phyloP scores from a whole-genome alignment of 2,888 invertebrate genomes.

The Osmoderma eremita region DNA sequence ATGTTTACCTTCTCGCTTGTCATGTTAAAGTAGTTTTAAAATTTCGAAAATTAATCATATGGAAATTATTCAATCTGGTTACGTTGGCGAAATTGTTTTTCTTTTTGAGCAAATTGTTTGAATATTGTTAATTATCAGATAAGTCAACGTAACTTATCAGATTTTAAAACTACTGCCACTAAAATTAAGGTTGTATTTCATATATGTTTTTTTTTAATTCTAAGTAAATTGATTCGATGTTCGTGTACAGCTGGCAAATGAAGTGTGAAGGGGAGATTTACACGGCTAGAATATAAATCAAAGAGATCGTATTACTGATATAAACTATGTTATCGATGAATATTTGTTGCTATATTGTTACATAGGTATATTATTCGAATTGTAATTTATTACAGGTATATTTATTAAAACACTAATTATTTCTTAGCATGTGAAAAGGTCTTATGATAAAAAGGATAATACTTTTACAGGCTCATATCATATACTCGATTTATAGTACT shows the following conservation, averaged over 20 bases:
- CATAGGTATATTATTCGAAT: slow-evolving; percentile 50
- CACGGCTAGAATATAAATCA: slow-evolving; percentile 4
- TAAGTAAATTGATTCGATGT: slow-evolving; percentile 8
- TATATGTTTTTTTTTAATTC: slow-evolving; percentile 18
- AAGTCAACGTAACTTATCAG: slow-evolving; percentile 32
- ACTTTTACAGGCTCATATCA: slow-evolving; percentile 50
- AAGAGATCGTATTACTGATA: slow-evolving; percentile 5
- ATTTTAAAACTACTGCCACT: slow-evolving; percentile 45
- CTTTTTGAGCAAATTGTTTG: neutral
- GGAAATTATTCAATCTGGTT: slow-evolving; percentile 17
- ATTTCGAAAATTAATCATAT: slow-evolving; percentile 37
- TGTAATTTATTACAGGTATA: slow-evolving; percentile 50
- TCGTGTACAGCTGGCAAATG: neutral
- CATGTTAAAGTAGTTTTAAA: slow-evolving; percentile 42
- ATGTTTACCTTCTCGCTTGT: slow-evolving; percentile 52
- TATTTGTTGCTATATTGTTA: slow-evolving; percentile 62
- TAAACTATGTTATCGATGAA: slow-evolving; percentile 46
- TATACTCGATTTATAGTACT: slow-evolving; percentile 41
- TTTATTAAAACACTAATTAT: slow-evolving; percentile 50
- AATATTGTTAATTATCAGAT: slow-evolving; percentile 5
- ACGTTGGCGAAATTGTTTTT: slow-evolving; percentile 14
- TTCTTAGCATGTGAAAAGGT: slow-evolving; percentile 47
- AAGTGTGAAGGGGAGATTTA: neutral
- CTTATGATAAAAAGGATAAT: slow-evolving; percentile 50
- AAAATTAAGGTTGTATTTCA: slow-evolving; percentile 40